Percentiles rank a stretch among this genome's conserved stretches.
These are phyloP conservation scores for Semaprochilodus insignis DNA, from an alignment of 2,797 vertebrate genomes.

Conservation along the genomic window DNA sequence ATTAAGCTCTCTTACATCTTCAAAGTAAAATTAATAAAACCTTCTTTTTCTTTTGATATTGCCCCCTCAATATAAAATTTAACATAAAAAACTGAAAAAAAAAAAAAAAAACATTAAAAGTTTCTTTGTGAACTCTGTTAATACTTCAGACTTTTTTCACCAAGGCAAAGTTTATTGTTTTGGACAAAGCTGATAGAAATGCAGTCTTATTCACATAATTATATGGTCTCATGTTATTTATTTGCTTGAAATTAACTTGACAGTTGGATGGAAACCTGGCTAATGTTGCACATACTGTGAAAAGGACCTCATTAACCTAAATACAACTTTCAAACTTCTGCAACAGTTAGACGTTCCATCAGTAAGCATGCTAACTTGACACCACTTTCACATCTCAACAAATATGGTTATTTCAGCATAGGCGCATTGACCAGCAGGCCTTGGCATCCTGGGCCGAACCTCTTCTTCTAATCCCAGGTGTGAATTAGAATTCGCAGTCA, in stretches of 20 bases:
- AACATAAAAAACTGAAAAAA: too few species aligned
- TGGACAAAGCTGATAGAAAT: too few species aligned
- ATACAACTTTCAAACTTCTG: background rate
- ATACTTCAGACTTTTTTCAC: too few species aligned
- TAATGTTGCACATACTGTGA: background rate
- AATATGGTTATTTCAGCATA: background rate
- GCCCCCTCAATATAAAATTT: too few species aligned
- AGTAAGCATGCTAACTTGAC: background rate
- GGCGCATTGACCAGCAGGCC: background rate
- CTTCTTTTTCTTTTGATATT: too few species aligned
- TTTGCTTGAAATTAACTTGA: too few species aligned
- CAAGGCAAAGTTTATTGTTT: too few species aligned
- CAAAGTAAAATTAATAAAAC: too few species aligned
- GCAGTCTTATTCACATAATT: background rate
- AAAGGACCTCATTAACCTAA: background rate
- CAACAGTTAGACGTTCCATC: background rate
- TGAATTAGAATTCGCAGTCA: slow-evolving; percentile 34
- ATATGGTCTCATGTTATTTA: too few species aligned
- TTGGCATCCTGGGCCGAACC: background rate
- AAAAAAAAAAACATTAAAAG: too few species aligned
- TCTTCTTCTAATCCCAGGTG: slow-evolving; percentile 32
- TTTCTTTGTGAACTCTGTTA: too few species aligned
- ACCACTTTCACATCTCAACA: background rate
- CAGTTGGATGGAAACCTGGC: background rate
- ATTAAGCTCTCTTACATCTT: too few species aligned